phyloP scores from a whole-genome alignment of 2,113 vertebrate genomes.

The Urocynchramus pylzowi region DNA sequence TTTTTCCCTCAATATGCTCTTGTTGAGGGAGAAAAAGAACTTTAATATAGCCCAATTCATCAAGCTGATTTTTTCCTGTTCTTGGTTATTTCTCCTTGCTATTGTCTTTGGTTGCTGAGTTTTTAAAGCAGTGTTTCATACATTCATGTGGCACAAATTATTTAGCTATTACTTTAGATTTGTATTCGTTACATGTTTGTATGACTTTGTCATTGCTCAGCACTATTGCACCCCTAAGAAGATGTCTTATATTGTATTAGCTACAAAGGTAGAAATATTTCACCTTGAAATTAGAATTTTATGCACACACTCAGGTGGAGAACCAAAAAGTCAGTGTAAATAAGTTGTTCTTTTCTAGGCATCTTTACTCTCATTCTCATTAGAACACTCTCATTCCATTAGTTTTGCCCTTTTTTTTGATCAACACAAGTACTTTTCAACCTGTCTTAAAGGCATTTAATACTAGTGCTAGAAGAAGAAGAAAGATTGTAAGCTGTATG shows the following conservation, averaged over 20 bases:
- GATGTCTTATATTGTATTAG: conserved; percentile 29
- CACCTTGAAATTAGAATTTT: conserved; percentile 37
- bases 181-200: conserved; percentile 48
- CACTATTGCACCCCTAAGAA: conserved; percentile 25
- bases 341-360: neutral
- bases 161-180: conserved; percentile 63
- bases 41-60: conserved; percentile 65
- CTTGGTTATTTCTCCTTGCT: conserved; percentile 64
- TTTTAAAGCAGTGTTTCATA: conserved; percentile 64
- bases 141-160: conserved; percentile 44
- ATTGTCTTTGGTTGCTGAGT: conserved; percentile 48
- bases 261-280: conserved; percentile 24
- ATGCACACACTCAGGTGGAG: conserved; percentile 2
- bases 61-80: conserved; percentile 61
- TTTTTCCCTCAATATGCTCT: neutral
- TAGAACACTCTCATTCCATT: neutral
- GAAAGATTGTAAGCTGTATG: neutral
- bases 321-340: neutral
- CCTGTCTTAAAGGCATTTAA: neutral
- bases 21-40: neutral
- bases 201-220: conserved; percentile 48
- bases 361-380: neutral
- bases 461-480: neutral
- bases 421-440: neutral
- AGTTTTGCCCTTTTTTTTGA: neutral